Conservation (phyloP, 2,113 vertebrate species). For the Scophthalmus maximus region DNA sequence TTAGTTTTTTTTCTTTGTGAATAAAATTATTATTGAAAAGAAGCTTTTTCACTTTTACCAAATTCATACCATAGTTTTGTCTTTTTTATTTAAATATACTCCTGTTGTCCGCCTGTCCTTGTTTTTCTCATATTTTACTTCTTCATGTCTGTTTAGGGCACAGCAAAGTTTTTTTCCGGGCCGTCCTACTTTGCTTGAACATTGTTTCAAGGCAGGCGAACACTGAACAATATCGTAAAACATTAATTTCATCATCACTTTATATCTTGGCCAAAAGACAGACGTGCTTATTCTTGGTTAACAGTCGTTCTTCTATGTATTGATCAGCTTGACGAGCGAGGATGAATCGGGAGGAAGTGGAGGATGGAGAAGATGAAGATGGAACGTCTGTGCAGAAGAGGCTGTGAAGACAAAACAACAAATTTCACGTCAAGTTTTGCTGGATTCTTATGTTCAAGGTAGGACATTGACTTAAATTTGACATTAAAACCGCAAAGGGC, state of each 20-base stretch:
- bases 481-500: no score
- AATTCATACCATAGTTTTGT: background rate
- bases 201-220: background rate
- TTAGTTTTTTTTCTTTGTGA: background rate
- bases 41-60: background rate
- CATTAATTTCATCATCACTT: background rate
- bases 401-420: conserved; percentile 5
- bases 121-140: background rate
- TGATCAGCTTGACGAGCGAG: background rate
- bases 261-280: background rate
- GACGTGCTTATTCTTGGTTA: background rate
- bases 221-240: background rate
- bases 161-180: background rate
- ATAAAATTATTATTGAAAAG: background rate
- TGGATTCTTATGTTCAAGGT: background rate
- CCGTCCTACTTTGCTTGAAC: background rate
- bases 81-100: background rate
- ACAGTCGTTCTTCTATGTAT: background rate
- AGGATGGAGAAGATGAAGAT: conserved; percentile 4
- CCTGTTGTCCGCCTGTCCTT: background rate
- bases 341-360: conserved; percentile 15
- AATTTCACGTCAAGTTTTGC: background rate
- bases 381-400: conserved; percentile 8
- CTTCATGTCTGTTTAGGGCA: background rate
- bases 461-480: no score